A percentile compares a stretch with the other conserved stretches of the same genome.
Conservation (phyloP, 2,888 invertebrate genomes). For the Drosophila flavopinicola region DNA sequence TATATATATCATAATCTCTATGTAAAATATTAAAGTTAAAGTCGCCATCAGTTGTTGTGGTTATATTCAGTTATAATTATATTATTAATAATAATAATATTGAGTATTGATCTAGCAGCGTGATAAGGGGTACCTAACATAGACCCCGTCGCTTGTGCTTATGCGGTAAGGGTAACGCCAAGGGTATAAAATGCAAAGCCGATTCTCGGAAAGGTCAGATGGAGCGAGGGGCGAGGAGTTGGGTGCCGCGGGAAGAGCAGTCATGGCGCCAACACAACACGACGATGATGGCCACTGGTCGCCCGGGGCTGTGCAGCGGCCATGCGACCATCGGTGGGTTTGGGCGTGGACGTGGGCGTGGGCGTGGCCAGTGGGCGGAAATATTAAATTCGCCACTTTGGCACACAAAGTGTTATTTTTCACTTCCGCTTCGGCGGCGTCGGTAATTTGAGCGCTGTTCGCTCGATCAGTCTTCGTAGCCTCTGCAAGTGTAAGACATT, state of each 20-base stretch:
- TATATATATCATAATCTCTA: too few species aligned
- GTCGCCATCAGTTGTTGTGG: too few species aligned
- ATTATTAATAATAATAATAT: too few species aligned
- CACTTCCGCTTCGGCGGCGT: conserved; percentile 58
- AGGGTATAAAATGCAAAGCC: conserved; percentile 23
- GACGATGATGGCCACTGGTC: conserved; percentile 14
- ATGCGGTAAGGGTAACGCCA: conserved; percentile 2
- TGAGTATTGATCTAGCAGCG: not conserved
- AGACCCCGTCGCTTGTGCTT: not conserved
- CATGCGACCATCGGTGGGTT: conserved; percentile 19
- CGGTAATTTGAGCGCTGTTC: conserved; percentile 30
- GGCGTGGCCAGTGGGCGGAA: conserved; percentile 59
- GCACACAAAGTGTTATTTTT: conserved; percentile 63
- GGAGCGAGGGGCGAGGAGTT: not conserved
- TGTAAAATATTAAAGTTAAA: too few species aligned
- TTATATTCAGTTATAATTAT: too few species aligned
- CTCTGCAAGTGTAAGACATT: conserved; percentile 17
- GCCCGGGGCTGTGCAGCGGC: conserved; percentile 14
- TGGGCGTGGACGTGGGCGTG: too few species aligned
- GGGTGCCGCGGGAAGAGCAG: not conserved
- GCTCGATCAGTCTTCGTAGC: conserved; percentile 44
- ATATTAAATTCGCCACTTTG: conserved; percentile 77
- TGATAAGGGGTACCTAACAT: not conserved
- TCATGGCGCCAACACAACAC: conserved; percentile 13
- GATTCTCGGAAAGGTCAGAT: conserved; percentile 24